Evolutionary conservation across 2,888 invertebrate genomes (phyloP), one percentile per base, ranked within the genome.

Genomic region (Harpagoxenus sublaevis): DNA sequence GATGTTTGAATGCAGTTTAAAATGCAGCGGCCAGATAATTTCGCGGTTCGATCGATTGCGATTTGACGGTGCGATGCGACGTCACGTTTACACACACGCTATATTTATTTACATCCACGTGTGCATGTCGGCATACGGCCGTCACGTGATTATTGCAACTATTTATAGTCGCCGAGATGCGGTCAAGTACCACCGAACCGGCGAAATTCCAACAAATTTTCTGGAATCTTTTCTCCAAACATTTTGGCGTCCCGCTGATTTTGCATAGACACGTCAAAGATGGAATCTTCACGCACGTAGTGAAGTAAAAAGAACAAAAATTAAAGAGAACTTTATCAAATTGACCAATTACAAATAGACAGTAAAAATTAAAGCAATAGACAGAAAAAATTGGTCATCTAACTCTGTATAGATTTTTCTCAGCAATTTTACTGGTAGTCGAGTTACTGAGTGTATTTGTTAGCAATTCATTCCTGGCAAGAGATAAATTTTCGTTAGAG

Each of bases 101-200:
- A 83, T 77, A 83, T 85, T 88, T 86, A 88, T 85, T 88, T 88
- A 85, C 88, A 84, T 75, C 78, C 53, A 82, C 83, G 86, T 74
- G 78, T 73, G 77, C 83, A 81, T 70, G 75, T 51, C 48, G 84
- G 83, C 79, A 89, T 87, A 84, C 85, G 62, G 73, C 42, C 83
- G 60, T 86, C 89, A 87, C 90, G 90, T 86, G 90, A 88, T 88
- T 90, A 85, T 89, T 87, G 87, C 71, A 84, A 84, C 87, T 90
- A 90, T 90, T 90, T 90, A 89, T 90, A 90, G 89, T 79, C 28
- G 45, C 63, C 74, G 90, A 86, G 90, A 86, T 87, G 83, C 90
- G 86, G 85, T 89, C 71, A 85, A 90, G 88, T 89, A 87, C 71
- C 85, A 81, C 84, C 78, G 63, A 79, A 83, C 81, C 45, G 75